A percentile compares a stretch with the other conserved stretches of the same genome.
Conservation (phyloP, 2,888 invertebrate genomes). For the Apotomis turbidana region DNA sequence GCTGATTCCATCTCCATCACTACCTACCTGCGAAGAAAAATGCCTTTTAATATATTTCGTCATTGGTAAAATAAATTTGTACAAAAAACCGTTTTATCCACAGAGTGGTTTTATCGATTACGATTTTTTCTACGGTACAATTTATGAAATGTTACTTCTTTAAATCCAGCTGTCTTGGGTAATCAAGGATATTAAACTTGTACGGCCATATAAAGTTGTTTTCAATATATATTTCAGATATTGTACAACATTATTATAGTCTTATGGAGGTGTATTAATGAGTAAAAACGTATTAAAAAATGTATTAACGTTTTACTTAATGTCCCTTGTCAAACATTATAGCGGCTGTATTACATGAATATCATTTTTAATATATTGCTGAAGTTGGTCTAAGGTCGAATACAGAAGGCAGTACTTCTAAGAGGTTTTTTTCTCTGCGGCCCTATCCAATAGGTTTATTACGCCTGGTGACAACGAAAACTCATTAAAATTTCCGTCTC, state of each 20-base stretch:
- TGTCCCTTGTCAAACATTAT: background rate
- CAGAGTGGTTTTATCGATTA: conserved; percentile 38
- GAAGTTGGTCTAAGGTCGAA: no score
- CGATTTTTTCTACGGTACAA: conserved; percentile 43
- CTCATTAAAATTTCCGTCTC: no score
- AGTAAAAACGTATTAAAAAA: no score
- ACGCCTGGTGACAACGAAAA: no score
- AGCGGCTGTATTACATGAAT: no score
- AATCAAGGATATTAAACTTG: conserved; percentile 35
- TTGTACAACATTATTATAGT: conserved; percentile 41
- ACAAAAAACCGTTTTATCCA: conserved; percentile 43
- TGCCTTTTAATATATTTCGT: conserved; percentile 58
- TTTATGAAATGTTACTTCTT: conserved; percentile 24
- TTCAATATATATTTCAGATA: conserved; percentile 57
- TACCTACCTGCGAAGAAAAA: conserved; percentile 63
- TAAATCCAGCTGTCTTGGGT: conserved; percentile 41
- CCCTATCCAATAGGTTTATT: no score
- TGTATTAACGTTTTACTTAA: background rate
- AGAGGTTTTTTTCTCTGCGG: no score
- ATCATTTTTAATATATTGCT: no score
- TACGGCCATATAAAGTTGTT: conserved; percentile 57
- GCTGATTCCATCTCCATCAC: conserved; percentile 45
- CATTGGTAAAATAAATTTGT: conserved; percentile 26
- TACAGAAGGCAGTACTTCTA: no score
- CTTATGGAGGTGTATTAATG: background rate